Conservation (phyloP, 2,888 invertebrate species). For the Eubasilissa splendida region DNA sequence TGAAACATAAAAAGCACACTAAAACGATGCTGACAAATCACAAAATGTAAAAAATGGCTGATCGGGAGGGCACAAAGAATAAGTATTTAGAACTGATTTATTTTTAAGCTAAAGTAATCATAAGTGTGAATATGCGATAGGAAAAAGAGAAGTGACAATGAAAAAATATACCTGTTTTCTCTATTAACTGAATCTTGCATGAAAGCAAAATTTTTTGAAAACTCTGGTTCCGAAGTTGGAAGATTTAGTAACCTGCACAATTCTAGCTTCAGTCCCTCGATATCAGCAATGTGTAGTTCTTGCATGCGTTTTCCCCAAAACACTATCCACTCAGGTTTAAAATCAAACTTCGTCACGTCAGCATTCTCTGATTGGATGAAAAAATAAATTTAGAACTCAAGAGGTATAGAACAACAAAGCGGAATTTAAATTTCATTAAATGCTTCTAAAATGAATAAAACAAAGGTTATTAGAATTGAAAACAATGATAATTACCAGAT, state of each 20-base stretch:
- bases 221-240: conserved; percentile 62
- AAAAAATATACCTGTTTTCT: not conserved
- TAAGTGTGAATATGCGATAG: not conserved
- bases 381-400: not conserved
- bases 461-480: not conserved
- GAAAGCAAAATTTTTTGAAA: not conserved
- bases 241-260: conserved; percentile 76
- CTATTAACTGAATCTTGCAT: not conserved
- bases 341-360: conserved; percentile 86
- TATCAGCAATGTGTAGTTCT: conserved; percentile 81
- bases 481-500: conserved; percentile 64
- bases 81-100: too few species aligned
- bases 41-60: too few species aligned
- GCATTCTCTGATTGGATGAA: conserved; percentile 70
- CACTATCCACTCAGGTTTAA: conserved; percentile 90
- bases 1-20: too few species aligned
- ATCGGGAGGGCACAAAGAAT: too few species aligned
- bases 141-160: not conserved
- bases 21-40: too few species aligned
- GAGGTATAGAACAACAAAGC: too few species aligned
- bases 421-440: too few species aligned
- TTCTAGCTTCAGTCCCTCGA: conserved; percentile 78
- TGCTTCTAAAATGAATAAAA: too few species aligned
- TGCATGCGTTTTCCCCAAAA: conserved; percentile 89
- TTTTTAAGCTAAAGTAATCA: too few species aligned